Evolutionary conservation across 92 coral and sea anemone species (phyloP).

Genomic region (Heteractis magnifica): DNA sequence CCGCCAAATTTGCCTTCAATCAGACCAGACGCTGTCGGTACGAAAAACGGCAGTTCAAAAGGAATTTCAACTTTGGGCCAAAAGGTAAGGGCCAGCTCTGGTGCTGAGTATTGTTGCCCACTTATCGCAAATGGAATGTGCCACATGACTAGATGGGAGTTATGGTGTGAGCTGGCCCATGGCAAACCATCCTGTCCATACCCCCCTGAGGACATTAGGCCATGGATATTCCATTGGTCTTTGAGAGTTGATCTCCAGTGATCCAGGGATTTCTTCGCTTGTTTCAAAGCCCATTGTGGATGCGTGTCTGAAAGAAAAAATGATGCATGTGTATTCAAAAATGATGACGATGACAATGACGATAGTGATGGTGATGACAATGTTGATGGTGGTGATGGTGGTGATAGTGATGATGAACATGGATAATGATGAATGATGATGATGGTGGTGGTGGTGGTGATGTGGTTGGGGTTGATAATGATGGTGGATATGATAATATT

Average conservation of each 20-base stretch:
- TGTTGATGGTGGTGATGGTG: no score
- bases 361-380: no score
- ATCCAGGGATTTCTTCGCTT: slow-evolving; percentile 77
- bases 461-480: no score
- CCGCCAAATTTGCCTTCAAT: slow-evolving; percentile 58
- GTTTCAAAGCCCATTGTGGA: slow-evolving; percentile 63
- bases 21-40: slow-evolving; percentile 77
- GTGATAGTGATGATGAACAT: no score
- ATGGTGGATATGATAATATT: no score
- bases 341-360: no score
- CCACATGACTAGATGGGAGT: slow-evolving; percentile 80
- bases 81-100: slow-evolving; percentile 66
- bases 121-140: slow-evolving; percentile 81
- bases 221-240: slow-evolving; percentile 92
- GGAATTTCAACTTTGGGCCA: slow-evolving; percentile 75
- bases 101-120: slow-evolving; percentile 85
- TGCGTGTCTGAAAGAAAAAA: slow-evolving; percentile 44
- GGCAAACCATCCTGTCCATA: slow-evolving; percentile 89
- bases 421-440: no score
- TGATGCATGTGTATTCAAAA: no score
- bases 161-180: slow-evolving; percentile 85
- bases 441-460: no score
- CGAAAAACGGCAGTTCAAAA: slow-evolving; percentile 77
- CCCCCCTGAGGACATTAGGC: slow-evolving; percentile 73
- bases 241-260: slow-evolving; percentile 77